Conservation (phyloP, 2,797 vertebrate species). For the Rhadinocentrus ornatus region DNA sequence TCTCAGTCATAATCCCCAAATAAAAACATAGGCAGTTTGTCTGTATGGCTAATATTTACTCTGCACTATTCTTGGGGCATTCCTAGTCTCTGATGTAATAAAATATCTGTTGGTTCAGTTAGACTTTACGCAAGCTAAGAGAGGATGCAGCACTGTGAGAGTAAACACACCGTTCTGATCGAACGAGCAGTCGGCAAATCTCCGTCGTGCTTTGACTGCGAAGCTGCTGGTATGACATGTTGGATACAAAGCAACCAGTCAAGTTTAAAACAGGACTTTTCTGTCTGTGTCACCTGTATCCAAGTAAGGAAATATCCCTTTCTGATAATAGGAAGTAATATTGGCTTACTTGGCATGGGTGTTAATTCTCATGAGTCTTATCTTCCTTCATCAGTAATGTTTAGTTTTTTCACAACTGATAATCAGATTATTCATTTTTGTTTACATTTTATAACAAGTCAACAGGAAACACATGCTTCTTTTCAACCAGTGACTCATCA, state of each 20-base stretch:
- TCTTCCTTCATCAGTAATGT: neutral
- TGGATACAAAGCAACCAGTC: slow-evolving; percentile 20
- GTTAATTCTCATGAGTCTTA: neutral
- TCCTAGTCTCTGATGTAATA: neutral
- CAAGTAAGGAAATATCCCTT: neutral
- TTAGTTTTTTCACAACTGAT: neutral
- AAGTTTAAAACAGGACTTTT: slow-evolving; percentile 2
- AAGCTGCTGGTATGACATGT: neutral
- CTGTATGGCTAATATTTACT: neutral
- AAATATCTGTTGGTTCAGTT: neutral
- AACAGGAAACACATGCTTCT: neutral
- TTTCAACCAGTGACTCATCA: neutral
- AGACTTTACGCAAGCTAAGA: slow-evolving; percentile 1
- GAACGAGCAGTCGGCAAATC: slow-evolving; percentile 15
- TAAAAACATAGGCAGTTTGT: neutral
- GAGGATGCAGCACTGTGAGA: neutral
- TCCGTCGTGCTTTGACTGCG: slow-evolving; percentile 3
- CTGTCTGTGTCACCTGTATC: neutral
- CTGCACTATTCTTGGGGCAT: slow-evolving; percentile 10
- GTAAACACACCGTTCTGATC: slow-evolving; percentile 21
- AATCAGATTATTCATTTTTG: neutral
- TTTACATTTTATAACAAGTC: neutral
- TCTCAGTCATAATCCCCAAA: neutral
- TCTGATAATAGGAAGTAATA: neutral
- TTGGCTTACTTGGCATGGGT: neutral